Evolutionary conservation across 2,888 invertebrate species (phyloP).

Genomic region (Orgyia antiqua): DNA sequence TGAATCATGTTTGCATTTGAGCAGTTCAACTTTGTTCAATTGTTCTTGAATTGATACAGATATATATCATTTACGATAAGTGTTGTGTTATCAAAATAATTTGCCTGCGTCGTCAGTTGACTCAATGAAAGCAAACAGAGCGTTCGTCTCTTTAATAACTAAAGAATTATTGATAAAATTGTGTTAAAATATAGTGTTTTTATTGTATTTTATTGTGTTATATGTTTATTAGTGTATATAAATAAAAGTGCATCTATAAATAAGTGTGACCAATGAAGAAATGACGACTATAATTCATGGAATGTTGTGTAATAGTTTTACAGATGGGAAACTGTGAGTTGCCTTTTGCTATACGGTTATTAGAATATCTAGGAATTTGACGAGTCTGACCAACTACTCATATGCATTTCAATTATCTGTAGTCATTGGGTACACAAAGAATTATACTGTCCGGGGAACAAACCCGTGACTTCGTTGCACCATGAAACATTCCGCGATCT

Average conservation of each 20-base stretch:
- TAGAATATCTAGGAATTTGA: too few species aligned
- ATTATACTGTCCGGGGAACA: too few species aligned
- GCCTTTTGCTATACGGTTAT: too few species aligned
- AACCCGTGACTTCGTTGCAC: too few species aligned
- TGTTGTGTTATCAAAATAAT: conserved; percentile 71
- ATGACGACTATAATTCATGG: conserved; percentile 52
- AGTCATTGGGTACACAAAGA: too few species aligned
- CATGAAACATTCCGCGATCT: too few species aligned
- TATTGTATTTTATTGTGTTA: background rate
- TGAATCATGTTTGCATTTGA: background rate
- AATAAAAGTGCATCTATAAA: conserved; percentile 32
- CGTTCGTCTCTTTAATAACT: conserved; percentile 30
- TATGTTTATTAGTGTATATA: too few species aligned
- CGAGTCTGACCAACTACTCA: too few species aligned
- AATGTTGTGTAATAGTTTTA: conserved; percentile 51
- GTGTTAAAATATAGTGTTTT: background rate
- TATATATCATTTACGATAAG: conserved; percentile 58
- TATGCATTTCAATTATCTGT: too few species aligned
- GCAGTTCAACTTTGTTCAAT: conserved; percentile 37
- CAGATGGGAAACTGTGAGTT: conserved; percentile 74
- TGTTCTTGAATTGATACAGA: conserved; percentile 70
- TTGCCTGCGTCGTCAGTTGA: conserved; percentile 59
- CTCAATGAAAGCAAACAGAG: conserved; percentile 41
- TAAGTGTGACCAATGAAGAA: conserved; percentile 56
- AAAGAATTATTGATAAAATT: conserved; percentile 1